These are phyloP conservation scores for Oncorhynchus masou DNA, from an alignment of 2,113 vertebrate species.

Conservation along the genomic window DNA sequence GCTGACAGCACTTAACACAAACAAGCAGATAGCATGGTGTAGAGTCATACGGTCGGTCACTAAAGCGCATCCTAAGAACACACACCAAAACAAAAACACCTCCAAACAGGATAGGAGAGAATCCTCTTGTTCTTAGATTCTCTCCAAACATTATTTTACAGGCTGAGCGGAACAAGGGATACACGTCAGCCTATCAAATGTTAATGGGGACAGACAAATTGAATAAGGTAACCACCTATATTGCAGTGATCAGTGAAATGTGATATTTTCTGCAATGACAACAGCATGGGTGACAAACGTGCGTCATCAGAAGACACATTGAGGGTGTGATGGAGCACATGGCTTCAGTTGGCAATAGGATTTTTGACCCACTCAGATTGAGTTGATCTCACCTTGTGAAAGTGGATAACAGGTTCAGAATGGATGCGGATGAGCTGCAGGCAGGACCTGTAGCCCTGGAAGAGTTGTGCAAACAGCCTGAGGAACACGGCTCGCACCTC, in stretches of 20 bases:
- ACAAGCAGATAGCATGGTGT: slow-evolving; percentile 42
- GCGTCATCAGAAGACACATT: background rate
- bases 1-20: slow-evolving; percentile 49
- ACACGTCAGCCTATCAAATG: background rate
- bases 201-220: background rate
- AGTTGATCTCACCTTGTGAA: slow-evolving; percentile 87
- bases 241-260: too few species aligned
- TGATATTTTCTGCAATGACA: too few species aligned
- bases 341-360: background rate
- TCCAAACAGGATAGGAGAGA: slow-evolving; percentile 32
- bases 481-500: slow-evolving; percentile 96
- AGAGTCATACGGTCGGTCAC: slow-evolving; percentile 27
- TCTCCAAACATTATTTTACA: slow-evolving; percentile 31
- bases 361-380: too few species aligned
- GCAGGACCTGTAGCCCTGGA: slow-evolving; percentile 97
- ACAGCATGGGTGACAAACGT: too few species aligned
- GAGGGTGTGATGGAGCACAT: background rate
- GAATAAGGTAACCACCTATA: background rate
- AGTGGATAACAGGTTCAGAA: slow-evolving; percentile 95
- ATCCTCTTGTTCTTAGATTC: slow-evolving; percentile 22
- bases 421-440: slow-evolving; percentile 98
- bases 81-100: slow-evolving; percentile 3
- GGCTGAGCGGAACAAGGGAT: background rate
- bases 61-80: slow-evolving; percentile 40
- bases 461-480: slow-evolving; percentile 95